Evolutionary conservation across 2,797 vertebrate genomes (phyloP).

Genomic region (Crocodylus rhombifer): DNA sequence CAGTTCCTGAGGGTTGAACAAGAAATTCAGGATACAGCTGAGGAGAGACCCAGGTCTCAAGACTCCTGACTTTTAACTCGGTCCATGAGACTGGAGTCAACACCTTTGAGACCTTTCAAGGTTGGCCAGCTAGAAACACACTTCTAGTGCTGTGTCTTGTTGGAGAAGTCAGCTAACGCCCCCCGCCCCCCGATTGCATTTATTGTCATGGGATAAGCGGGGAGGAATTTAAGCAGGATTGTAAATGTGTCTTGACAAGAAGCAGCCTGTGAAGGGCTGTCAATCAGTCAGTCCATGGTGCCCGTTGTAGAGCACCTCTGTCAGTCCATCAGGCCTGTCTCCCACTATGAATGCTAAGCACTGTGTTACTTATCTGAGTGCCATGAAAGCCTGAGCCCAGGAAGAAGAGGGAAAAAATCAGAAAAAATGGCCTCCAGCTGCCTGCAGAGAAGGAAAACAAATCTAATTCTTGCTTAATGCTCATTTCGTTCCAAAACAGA

Average conservation of each 20-base stretch:
- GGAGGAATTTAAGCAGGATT: constrained; percentile 12
- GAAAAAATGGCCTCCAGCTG: constrained; percentile 22
- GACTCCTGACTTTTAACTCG: neutral
- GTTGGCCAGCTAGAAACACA: neutral
- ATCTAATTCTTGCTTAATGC: constrained; percentile 20
- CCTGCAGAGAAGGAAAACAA: neutral
- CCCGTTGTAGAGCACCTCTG: neutral
- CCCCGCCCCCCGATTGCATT: constrained; percentile 1
- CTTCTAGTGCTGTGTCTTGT: accelerated
- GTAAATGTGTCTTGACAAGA: constrained; percentile 29
- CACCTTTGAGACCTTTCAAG: accelerated
- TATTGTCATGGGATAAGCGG: neutral
- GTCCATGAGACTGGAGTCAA: neutral
- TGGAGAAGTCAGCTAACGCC: neutral
- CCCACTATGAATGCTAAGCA: neutral
- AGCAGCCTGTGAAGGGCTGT: neutral
- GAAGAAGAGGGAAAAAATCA: neutral
- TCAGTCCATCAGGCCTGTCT: constrained; percentile 1
- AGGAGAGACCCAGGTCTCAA: neutral
- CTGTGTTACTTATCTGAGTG: constrained; percentile 23
- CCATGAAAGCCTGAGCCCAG: neutral
- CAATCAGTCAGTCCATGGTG: neutral
- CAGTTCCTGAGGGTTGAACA: accelerated
- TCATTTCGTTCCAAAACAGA: neutral
- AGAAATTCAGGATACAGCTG: neutral